Evolutionary conservation across 2,888 invertebrate species (phyloP).

Genomic region (Megamerina dolium): DNA sequence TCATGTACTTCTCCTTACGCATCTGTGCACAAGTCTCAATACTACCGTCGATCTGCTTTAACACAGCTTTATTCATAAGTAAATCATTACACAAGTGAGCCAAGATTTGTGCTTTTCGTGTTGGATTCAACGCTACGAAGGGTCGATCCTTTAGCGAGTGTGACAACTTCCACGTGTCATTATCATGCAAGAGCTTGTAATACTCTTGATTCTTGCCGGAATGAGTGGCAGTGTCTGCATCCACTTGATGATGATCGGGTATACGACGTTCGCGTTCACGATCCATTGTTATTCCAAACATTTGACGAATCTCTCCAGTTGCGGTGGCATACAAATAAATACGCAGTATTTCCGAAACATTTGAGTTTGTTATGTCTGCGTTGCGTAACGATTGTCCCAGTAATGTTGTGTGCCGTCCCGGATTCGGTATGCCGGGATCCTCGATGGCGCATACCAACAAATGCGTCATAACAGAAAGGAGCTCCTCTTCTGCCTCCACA

Average conservation of each 20-base stretch:
- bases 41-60: slow-evolving; percentile 82
- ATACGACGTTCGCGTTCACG: slow-evolving; percentile 73
- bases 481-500: slow-evolving; percentile 75
- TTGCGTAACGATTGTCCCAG: slow-evolving; percentile 84
- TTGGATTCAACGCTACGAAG: slow-evolving; percentile 77
- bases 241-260: slow-evolving; percentile 76
- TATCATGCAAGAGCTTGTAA: slow-evolving; percentile 70
- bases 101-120: slow-evolving; percentile 80
- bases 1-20: slow-evolving; percentile 84
- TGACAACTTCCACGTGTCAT: slow-evolving; percentile 73
- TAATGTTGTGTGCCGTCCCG: slow-evolving; percentile 80
- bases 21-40: slow-evolving; percentile 81
- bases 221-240: slow-evolving; percentile 61
- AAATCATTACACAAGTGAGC: slow-evolving; percentile 92
- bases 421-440: slow-evolving; percentile 88
- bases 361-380: slow-evolving; percentile 85
- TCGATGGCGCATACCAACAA: slow-evolving; percentile 87
- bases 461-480: slow-evolving; percentile 82
- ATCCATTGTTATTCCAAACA: slow-evolving; percentile 75
- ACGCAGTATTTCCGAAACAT: slow-evolving; percentile 84
- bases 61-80: slow-evolving; percentile 84
- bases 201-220: slow-evolving; percentile 72
- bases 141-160: slow-evolving; percentile 76
- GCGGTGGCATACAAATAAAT: slow-evolving; percentile 88
- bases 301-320: slow-evolving; percentile 75